Evolutionary conservation across 2,888 invertebrate genomes (phyloP).

Genomic region (Metallyticus violacea): DNA sequence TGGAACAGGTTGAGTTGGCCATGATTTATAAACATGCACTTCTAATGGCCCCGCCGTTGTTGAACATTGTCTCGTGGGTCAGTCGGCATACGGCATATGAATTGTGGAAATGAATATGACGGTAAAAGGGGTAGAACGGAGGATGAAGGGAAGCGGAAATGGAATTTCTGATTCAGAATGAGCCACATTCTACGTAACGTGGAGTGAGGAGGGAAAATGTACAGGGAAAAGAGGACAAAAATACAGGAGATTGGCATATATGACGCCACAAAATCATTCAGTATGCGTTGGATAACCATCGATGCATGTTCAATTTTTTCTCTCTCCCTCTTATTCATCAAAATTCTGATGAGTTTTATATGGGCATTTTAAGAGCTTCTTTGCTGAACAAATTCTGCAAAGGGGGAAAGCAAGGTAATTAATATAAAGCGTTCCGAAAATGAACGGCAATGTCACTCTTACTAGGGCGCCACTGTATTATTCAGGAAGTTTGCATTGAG

Average conservation of each 20-base stretch:
- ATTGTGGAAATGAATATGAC: not conserved
- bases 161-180: not conserved
- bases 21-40: not conserved
- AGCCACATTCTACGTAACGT: not conserved
- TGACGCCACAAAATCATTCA: not conserved
- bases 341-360: not conserved
- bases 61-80: not conserved
- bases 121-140: not conserved
- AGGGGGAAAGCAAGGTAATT: not conserved
- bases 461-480: not conserved
- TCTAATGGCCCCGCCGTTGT: not conserved
- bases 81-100: not conserved
- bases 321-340: not conserved
- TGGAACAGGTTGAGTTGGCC: not conserved
- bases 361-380: not conserved
- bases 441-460: not conserved
- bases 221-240: not conserved
- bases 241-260: not conserved
- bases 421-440: not conserved
- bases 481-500: not conserved
- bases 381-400: not conserved
- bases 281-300: not conserved
- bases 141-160: not conserved
- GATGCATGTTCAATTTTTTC: not conserved
- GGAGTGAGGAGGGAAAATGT: not conserved